Percentiles rank a stretch among this genome's conserved stretches.
Evolutionary conservation across 2,888 invertebrate genomes (phyloP).

Genomic region (Lepetodrilus schrolli): DNA sequence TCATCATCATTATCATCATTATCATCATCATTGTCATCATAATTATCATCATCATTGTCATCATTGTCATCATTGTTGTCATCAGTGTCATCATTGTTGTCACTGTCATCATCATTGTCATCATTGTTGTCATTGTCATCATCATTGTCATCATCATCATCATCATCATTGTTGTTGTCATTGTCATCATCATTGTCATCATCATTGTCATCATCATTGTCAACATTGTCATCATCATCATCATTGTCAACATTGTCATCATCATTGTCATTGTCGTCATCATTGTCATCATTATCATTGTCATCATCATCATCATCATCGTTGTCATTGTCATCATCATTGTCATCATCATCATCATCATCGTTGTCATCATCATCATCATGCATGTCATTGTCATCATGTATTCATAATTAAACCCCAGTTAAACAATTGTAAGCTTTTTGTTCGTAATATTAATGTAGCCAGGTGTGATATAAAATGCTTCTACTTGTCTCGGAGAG

Average conservation of each 20-base stretch:
- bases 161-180: not conserved
- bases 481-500: no score
- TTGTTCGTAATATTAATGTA: no score
- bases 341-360: not conserved
- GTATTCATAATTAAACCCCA: no score
- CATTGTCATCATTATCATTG: not conserved
- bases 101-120: not conserved
- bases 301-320: not conserved
- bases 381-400: no score
- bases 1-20: not conserved
- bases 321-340: not conserved
- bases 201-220: no score
- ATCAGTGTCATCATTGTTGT: not conserved
- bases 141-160: not conserved
- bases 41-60: slow-evolving; percentile 16
- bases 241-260: no score
- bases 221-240: no score
- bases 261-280: no score
- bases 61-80: not conserved
- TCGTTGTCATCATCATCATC: not conserved
- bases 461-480: no score
- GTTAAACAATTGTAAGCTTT: no score
- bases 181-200: not conserved
- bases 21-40: not conserved
- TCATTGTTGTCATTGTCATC: not conserved